Evolutionary conservation across 2,888 invertebrate genomes (phyloP), one percentile per base, ranked within the genome.

Genomic region (Ectemnius cavifrons): DNA sequence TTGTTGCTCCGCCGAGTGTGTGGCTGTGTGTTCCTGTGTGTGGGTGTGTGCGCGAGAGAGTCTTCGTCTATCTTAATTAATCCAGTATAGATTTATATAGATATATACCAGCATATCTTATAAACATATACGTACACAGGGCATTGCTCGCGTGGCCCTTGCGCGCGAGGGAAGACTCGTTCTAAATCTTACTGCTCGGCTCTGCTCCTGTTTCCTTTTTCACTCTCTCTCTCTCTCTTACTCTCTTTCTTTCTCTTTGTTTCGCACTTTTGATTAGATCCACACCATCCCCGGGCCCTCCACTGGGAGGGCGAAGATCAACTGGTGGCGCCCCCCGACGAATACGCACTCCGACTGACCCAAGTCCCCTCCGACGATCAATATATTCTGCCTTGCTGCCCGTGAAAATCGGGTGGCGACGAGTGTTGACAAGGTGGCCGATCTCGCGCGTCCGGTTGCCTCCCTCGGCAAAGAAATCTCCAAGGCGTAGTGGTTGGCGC

Each of bases 151-250:
- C 71, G 67, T 67, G 37, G 37, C 37, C 37, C 37, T 37, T 37
- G 37, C 73, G 37, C 73, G 71, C 73, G 71, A 81, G 78, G 83
- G 83, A 82, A 82, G 82, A 83, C 83, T 74, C 74, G 63, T 75
- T 70, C 77, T 69, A 74, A 67, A 71, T 66, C 60, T 66, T 49
- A 23, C 58, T 66, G 69, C 45, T 68, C 78, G 16, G 27, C 27
- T 8, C 28, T 28, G 28, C 18, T 23, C 18, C 37, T n/a, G 37
- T 20, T 23, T 8, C 49, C 18, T 28, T 16, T 45, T n/a, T 52
- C 16, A n/a, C 14, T 63, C 18, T 16, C 14, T 14, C n/a, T 16
- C 13, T 13, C 20, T 28, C n/a, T 14, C 1, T 14, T 8, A 13
- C 13, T 13, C 20, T 28, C n/a, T 14, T 0, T 37, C 20, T 37